These are phyloP conservation scores for Platyrinchus mystaceus DNA, from an alignment of 2,797 vertebrate genomes.

Conservation along the genomic window DNA sequence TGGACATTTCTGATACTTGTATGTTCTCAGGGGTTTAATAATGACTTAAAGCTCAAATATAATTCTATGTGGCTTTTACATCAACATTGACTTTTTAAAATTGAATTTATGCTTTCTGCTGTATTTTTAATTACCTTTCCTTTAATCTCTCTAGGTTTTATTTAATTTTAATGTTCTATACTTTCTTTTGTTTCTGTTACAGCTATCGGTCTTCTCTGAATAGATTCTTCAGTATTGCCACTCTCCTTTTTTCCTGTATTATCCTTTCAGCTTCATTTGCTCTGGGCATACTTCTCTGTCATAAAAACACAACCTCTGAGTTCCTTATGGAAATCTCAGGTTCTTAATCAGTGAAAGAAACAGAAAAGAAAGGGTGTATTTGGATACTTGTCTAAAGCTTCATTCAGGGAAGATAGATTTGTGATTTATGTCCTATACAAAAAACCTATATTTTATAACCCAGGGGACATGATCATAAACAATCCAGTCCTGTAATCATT, in stretches of 20 bases:
- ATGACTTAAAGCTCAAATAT: neutral
- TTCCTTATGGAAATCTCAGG: neutral
- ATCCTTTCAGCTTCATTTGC: neutral
- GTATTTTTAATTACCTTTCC: neutral
- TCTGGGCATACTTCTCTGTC: neutral
- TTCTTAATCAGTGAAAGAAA: neutral
- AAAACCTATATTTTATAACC: neutral
- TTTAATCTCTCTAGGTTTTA: neutral
- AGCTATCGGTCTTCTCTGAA: neutral
- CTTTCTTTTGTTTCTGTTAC: neutral
- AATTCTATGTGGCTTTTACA: neutral
- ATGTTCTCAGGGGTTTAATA: neutral
- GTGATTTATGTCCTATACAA: neutral
- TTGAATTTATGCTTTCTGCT: neutral
- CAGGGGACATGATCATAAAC: neutral
- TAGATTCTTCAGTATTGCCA: neutral
- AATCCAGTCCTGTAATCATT: neutral
- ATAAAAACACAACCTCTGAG: neutral
- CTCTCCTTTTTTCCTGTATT: neutral
- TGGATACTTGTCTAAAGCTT: neutral
- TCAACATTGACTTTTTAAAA: neutral
- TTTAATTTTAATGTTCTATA: neutral
- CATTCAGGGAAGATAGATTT: neutral
- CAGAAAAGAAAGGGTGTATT: neutral
- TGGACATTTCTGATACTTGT: neutral